A percentile compares a stretch with the other conserved stretches of the same genome.
phyloP scores from a whole-genome alignment of 2,797 vertebrate species.

The Rhabdophis nuchalis region DNA sequence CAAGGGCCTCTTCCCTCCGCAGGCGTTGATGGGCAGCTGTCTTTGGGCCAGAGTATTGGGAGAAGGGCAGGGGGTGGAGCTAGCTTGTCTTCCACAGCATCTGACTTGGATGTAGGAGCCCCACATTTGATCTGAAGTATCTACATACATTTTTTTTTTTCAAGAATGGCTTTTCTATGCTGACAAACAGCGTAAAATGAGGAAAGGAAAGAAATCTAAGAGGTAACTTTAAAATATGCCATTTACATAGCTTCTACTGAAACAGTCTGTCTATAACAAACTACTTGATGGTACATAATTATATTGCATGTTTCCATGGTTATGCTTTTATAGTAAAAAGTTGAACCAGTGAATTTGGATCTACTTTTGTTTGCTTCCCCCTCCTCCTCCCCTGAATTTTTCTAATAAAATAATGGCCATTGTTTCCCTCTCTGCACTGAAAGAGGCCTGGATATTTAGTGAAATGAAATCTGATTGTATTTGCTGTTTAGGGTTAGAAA shows the following conservation, averaged over 20 bases:
- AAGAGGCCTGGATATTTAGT: conserved; percentile 54
- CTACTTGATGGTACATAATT: background rate
- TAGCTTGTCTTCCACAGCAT: background rate
- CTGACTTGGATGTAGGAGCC: background rate
- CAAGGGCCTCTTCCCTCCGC: background rate
- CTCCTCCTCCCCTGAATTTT: background rate
- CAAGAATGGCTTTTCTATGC: background rate
- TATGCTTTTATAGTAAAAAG: conserved; percentile 33
- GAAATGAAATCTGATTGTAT: conserved; percentile 64
- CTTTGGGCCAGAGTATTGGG: conserved; percentile 4
- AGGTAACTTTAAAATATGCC: background rate
- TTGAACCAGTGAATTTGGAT: conserved; percentile 11
- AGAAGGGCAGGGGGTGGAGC: too few relatives aligned
- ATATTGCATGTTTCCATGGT: conserved; percentile 1
- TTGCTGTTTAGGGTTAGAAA: conserved; percentile 63
- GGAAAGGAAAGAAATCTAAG: background rate
- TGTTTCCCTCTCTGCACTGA: conserved; percentile 46
- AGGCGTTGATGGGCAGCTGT: background rate
- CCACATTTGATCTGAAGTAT: background rate
- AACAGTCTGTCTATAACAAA: background rate
- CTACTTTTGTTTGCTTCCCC: background rate
- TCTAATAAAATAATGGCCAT: conserved; percentile 49
- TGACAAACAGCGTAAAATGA: background rate
- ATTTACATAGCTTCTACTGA: background rate
- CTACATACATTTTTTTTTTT: background rate